These are phyloP conservation scores for Emys orbicularis DNA, from an alignment of 2,797 vertebrate species.

Conservation along the genomic window DNA sequence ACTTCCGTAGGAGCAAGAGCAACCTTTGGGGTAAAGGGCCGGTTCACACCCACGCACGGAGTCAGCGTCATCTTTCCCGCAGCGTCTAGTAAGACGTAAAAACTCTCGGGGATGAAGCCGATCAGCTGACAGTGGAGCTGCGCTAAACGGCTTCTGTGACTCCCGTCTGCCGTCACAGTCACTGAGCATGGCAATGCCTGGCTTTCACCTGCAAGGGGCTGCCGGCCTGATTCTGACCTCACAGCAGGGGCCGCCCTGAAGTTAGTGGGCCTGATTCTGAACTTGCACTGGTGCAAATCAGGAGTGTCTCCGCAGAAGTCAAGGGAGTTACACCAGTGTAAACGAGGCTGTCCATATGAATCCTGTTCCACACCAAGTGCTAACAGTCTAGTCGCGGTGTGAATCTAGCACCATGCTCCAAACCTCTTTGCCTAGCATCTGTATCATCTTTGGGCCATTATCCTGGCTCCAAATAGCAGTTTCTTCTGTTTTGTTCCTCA, in stretches of 20 bases:
- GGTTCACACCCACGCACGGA: background rate
- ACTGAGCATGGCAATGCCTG: rapidly evolving
- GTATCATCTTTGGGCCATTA: background rate
- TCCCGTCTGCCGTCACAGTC: background rate
- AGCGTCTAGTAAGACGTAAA: rapidly evolving
- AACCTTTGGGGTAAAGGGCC: rapidly evolving
- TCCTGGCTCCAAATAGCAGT: conserved; percentile 24
- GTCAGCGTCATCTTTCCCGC: background rate
- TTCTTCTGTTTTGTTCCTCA: background rate
- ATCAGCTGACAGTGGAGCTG: background rate
- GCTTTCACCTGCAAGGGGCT: background rate
- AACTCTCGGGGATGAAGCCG: background rate
- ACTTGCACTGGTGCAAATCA: too few relatives aligned
- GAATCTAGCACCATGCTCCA: background rate
- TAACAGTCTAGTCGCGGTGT: background rate
- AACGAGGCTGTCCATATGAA: background rate
- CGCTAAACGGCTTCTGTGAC: background rate
- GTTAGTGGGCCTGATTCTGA: background rate
- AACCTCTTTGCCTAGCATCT: conserved; percentile 41
- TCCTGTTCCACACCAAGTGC: background rate
- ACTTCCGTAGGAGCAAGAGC: background rate
- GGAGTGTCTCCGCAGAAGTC: background rate
- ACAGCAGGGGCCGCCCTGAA: background rate
- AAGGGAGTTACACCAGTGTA: background rate
- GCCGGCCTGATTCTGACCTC: rapidly evolving